Percentiles rank a stretch among this genome's conserved stretches.
Conservation (phyloP, 2,113 vertebrate genomes). For the Brachyhypopomus gauderio region DNA sequence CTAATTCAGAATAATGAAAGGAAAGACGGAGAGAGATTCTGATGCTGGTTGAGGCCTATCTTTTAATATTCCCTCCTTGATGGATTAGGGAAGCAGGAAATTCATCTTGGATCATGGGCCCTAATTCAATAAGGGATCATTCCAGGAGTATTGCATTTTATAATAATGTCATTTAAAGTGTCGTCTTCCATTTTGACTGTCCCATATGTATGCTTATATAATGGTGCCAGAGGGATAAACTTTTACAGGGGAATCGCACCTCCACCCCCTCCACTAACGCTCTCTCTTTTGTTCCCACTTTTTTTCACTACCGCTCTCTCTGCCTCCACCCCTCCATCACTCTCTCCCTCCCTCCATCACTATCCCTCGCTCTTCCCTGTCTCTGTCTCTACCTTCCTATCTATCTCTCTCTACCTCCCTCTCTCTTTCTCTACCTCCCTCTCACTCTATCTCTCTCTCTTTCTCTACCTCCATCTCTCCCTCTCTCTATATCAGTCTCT, state of each 20-base stretch:
- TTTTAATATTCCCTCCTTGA: slow-evolving; percentile 99
- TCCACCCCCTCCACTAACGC: slow-evolving; percentile 57
- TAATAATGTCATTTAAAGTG: slow-evolving; percentile 99
- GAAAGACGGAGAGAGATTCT: slow-evolving; percentile 98
- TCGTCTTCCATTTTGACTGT: slow-evolving; percentile 99
- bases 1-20: slow-evolving; percentile 99
- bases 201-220: slow-evolving; percentile 99
- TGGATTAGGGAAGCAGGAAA: slow-evolving; percentile 99
- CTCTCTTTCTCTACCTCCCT: slow-evolving; percentile 22
- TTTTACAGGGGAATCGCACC: slow-evolving; percentile 87
- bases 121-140: slow-evolving; percentile 99
- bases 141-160: slow-evolving; percentile 99
- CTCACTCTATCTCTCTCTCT: background rate
- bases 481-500: slow-evolving; percentile 38
- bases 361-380: slow-evolving; percentile 10
- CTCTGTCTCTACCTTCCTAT: slow-evolving; percentile 24
- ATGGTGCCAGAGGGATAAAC: slow-evolving; percentile 94
- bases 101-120: slow-evolving; percentile 99
- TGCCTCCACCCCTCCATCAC: slow-evolving; percentile 38
- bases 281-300: slow-evolving; percentile 30
- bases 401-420: slow-evolving; percentile 18
- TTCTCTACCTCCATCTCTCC: slow-evolving; percentile 45
- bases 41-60: slow-evolving; percentile 99
- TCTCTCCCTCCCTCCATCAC: slow-evolving; percentile 49
- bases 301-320: slow-evolving; percentile 4